Evolutionary conservation across 30 jellyfish, hydroid and myxozoan genomes (phyloP).

Genomic region (Cassiopea xamachana): DNA sequence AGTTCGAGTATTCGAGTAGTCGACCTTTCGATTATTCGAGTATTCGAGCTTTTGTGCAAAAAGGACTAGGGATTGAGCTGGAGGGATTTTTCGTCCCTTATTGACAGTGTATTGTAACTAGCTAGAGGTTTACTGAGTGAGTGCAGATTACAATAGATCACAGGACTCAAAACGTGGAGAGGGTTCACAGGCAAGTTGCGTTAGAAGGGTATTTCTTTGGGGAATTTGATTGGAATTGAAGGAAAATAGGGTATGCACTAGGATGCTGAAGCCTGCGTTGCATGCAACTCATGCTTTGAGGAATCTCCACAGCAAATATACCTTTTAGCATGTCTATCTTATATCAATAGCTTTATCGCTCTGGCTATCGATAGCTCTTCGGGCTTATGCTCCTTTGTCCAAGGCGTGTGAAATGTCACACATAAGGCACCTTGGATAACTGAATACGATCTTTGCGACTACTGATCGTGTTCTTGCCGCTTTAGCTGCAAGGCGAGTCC

Average conservation of each 20-base stretch:
- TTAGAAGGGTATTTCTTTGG: no score
- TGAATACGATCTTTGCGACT: background rate
- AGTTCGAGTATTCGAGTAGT: no score
- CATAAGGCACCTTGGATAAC: background rate
- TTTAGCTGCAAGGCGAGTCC: background rate
- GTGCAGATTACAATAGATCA: no score
- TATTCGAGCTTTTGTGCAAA: no score
- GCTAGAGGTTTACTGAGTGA: no score
- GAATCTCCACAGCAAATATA: background rate
- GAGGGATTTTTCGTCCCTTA: no score
- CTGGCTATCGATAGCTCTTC: background rate
- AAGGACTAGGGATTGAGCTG: no score
- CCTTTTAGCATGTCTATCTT: background rate
- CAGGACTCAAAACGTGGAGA: no score
- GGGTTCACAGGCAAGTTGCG: no score
- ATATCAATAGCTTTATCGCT: background rate
- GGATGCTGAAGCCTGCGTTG: background rate
- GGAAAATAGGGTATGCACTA: background rate
- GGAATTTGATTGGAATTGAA: no score
- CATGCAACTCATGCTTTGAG: background rate
- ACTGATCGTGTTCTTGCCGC: background rate
- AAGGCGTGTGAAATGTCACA: background rate
- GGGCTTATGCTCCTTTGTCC: background rate
- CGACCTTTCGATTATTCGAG: no score
- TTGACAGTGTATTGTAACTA: no score